phyloP scores from a whole-genome alignment of 2,113 vertebrate genomes.

The Calidris pygmaea region DNA sequence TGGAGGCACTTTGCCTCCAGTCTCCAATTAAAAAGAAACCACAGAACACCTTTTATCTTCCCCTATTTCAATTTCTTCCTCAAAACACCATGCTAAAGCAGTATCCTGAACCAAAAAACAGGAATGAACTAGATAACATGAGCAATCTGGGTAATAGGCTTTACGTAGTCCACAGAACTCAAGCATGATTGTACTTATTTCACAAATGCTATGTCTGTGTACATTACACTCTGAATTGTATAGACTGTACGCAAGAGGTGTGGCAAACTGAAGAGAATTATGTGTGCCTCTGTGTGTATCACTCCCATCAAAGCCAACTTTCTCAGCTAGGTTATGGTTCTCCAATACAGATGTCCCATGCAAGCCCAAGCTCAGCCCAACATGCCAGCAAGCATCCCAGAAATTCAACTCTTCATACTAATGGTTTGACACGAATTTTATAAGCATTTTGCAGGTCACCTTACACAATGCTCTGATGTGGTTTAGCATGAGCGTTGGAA shows the following conservation, averaged over 20 bases:
- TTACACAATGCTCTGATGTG: background rate
- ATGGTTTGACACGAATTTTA: background rate
- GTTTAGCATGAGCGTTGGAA: background rate
- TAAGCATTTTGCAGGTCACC: background rate
- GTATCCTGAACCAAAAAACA: background rate
- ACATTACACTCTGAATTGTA: background rate
- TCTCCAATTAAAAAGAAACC: constrained; percentile 63
- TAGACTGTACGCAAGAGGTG: background rate
- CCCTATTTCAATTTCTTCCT: constrained; percentile 38
- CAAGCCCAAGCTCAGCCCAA: background rate
- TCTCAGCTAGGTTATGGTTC: background rate
- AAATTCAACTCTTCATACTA: background rate
- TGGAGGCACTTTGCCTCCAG: constrained; percentile 63
- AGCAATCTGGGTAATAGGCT: constrained; percentile 32
- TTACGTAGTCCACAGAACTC: background rate
- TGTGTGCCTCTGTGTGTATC: background rate
- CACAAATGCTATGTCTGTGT: background rate
- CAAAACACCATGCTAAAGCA: constrained; percentile 11
- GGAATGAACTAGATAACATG: constrained; percentile 26
- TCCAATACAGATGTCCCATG: background rate
- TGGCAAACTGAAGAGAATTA: background rate
- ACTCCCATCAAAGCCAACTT: background rate
- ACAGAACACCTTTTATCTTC: constrained; percentile 65
- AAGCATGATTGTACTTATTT: background rate
- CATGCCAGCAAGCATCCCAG: background rate